Evolutionary conservation across 2,797 vertebrate species (phyloP).

Genomic region (Chromis chromis): DNA sequence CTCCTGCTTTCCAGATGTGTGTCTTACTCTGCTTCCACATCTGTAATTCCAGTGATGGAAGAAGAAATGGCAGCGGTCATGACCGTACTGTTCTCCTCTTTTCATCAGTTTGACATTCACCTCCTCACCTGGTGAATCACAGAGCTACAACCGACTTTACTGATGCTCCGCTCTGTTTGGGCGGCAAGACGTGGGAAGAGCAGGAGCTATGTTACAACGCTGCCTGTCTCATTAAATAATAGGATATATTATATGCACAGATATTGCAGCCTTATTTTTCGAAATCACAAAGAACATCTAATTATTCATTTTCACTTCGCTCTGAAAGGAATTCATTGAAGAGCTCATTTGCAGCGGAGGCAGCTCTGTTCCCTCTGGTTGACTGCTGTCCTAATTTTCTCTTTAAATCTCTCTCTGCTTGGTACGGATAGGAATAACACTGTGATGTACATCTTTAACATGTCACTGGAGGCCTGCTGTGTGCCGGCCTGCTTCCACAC

Average conservation of each 20-base stretch:
- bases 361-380: background rate
- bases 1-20: background rate
- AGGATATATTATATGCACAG: background rate
- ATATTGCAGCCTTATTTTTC: background rate
- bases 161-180: no score
- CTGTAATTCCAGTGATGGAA: background rate
- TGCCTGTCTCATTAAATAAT: background rate
- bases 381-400: background rate
- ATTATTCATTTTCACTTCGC: background rate
- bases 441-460: no score
- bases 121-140: conserved; percentile 14
- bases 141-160: background rate
- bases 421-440: background rate
- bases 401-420: background rate
- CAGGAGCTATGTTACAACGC: no score
- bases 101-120: conserved; percentile 31
- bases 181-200: no score
- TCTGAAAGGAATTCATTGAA: background rate
- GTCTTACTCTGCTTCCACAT: background rate
- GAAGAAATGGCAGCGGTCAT: background rate
- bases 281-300: background rate
- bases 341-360: background rate
- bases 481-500: no score
- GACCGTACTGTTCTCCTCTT: background rate
- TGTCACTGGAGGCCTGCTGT: no score